These are phyloP conservation scores for Danionella dracula DNA, from an alignment of 2,797 vertebrate genomes.

Conservation along the genomic window DNA sequence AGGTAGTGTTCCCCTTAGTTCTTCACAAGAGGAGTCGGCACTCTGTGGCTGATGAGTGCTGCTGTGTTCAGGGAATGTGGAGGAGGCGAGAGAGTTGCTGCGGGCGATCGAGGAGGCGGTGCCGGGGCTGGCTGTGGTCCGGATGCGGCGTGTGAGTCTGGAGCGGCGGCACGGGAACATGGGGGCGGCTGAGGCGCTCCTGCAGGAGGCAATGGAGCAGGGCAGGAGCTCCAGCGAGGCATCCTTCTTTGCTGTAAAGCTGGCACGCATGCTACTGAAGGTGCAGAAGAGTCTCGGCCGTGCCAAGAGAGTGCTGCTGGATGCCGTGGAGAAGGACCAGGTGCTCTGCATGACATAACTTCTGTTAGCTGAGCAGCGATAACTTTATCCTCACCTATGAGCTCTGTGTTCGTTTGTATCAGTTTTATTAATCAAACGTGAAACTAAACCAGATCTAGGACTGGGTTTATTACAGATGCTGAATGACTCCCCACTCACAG, in stretches of 20 bases:
- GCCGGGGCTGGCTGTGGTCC: constrained; percentile 88
- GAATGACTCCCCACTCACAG: too few species aligned
- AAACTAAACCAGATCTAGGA: too few species aligned
- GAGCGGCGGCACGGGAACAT: constrained; percentile 92
- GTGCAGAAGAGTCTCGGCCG: constrained; percentile 84
- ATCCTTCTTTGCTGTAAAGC: constrained; percentile 91
- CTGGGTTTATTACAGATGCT: too few species aligned
- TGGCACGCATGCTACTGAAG: constrained; percentile 87
- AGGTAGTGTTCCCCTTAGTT: constrained; percentile 70
- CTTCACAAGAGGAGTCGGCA: too few species aligned
- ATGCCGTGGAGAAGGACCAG: constrained; percentile 91
- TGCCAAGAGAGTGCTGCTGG: constrained; percentile 88
- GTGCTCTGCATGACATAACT: too few species aligned
- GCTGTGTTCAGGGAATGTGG: constrained; percentile 74
- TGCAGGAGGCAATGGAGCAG: constrained; percentile 83
- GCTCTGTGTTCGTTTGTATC: too few species aligned
- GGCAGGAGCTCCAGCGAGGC: constrained; percentile 75
- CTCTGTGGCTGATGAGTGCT: neutral
- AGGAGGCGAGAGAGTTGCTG: constrained; percentile 86
- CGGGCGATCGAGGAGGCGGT: constrained; percentile 79
- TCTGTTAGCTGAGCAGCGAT: too few species aligned
- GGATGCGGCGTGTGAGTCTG: constrained; percentile 88
- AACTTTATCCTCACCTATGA: too few species aligned
- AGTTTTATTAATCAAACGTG: too few species aligned
- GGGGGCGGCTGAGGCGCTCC: constrained; percentile 84